Evolutionary conservation across 2,113 vertebrate genomes (phyloP).

Genomic region (Aleadryas rufinucha): DNA sequence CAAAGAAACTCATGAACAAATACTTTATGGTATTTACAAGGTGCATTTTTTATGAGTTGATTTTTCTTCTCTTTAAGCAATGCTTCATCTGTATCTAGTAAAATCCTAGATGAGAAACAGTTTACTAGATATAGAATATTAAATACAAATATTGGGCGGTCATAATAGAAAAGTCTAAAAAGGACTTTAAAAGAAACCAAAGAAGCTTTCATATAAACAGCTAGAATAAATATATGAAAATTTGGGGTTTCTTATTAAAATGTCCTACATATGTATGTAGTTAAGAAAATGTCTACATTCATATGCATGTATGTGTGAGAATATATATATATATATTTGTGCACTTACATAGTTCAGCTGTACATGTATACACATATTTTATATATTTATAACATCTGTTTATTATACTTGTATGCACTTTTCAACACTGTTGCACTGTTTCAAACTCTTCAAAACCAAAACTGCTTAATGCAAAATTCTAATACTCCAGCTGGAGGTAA

Average conservation of each 20-base stretch:
- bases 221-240: constrained; percentile 25
- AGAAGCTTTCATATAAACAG: neutral
- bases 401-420: neutral
- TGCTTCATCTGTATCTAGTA: constrained; percentile 1
- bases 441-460: constrained; percentile 9
- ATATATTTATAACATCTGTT: constrained; percentile 51
- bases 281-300: constrained; percentile 1
- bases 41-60: constrained; percentile 53
- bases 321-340: constrained; percentile 25
- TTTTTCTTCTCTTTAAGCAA: constrained; percentile 33
- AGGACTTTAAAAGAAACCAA: neutral
- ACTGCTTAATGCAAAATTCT: neutral
- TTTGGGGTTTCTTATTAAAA: constrained; percentile 9
- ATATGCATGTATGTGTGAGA: neutral
- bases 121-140: constrained; percentile 22
- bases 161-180: constrained; percentile 1
- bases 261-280: neutral
- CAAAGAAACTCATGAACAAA: constrained; percentile 38
- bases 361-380: constrained; percentile 26
- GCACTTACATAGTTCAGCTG: neutral
- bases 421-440: neutral
- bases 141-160: neutral
- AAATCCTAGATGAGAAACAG: constrained; percentile 18
- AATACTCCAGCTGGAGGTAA: neutral
- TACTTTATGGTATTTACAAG: constrained; percentile 49